A percentile compares a stretch with the other conserved stretches of the same genome.
Evolutionary conservation across 2,888 invertebrate species (phyloP).

Genomic region (Cynaeus angustus): DNA sequence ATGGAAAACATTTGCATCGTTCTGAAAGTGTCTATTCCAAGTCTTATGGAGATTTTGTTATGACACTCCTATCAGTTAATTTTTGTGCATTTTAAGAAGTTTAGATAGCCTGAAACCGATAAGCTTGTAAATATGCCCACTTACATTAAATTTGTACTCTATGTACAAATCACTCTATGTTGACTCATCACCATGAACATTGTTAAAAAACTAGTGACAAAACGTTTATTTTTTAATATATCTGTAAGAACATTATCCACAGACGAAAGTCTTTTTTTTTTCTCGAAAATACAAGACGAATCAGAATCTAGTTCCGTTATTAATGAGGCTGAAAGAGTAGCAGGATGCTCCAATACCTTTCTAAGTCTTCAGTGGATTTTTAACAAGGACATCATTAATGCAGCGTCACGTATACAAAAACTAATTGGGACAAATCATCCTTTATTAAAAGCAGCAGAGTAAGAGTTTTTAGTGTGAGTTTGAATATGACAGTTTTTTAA

Average conservation of each 20-base stretch:
- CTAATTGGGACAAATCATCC: conserved; percentile 96
- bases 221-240: not conserved
- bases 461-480: conserved; percentile 68
- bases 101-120: no score
- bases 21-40: no score
- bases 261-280: not conserved
- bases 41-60: no score
- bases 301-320: conserved; percentile 95
- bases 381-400: conserved; percentile 96
- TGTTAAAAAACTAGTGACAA: no score
- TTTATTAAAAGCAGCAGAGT: conserved; percentile 94
- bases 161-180: no score
- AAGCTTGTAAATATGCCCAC: no score
- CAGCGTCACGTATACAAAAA: conserved; percentile 92
- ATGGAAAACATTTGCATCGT: no score
- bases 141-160: no score
- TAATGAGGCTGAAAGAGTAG: conserved; percentile 96
- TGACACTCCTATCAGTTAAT: no score
- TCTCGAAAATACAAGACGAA: conserved; percentile 72
- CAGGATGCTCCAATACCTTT: conserved; percentile 96
- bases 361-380: conserved; percentile 93
- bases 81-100: no score
- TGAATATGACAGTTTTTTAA: conserved; percentile 8
- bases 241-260: conserved; percentile 2
- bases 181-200: not conserved